phyloP scores from a whole-genome alignment of 2,888 invertebrate species.

The Erebia ligea region DNA sequence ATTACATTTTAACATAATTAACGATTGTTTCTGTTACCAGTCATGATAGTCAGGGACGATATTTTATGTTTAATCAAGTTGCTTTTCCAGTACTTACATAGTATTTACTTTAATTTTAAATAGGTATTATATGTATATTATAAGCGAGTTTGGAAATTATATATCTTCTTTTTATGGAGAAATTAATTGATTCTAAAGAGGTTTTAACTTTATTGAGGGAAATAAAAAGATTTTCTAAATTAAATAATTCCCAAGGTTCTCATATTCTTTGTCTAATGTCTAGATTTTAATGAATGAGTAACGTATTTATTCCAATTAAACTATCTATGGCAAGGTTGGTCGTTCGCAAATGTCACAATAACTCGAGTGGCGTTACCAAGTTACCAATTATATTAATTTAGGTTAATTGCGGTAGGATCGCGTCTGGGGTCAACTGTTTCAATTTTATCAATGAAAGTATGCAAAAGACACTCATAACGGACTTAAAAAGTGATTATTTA shows the following conservation, averaged over 20 bases:
- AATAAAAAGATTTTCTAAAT: neutral
- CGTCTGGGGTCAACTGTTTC: slow-evolving; percentile 31
- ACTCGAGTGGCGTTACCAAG: slow-evolving; percentile 36
- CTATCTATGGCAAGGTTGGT: slow-evolving; percentile 9
- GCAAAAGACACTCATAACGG: slow-evolving; percentile 2
- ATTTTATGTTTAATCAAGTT: slow-evolving; percentile 9
- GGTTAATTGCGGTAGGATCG: slow-evolving; percentile 38
- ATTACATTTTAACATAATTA: slow-evolving; percentile 12
- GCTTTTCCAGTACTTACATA: no score
- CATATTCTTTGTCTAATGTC: neutral
- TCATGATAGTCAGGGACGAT: neutral
- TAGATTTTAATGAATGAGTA: slow-evolving; percentile 5
- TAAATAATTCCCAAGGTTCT: neutral
- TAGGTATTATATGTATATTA: no score
- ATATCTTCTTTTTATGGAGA: no score
- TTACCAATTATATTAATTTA: slow-evolving; percentile 33
- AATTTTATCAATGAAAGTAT: slow-evolving; percentile 32
- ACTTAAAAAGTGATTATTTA: neutral
- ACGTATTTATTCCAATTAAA: slow-evolving; percentile 5
- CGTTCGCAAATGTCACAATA: slow-evolving; percentile 16
- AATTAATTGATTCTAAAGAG: neutral
- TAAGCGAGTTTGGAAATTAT: no score
- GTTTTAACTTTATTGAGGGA: neutral
- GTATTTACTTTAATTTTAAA: neutral
- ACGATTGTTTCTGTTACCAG: neutral